Evolutionary conservation across 2,113 vertebrate genomes (phyloP), one percentile per base, ranked within the genome.

Genomic region (Poicephalus gulielmi): DNA sequence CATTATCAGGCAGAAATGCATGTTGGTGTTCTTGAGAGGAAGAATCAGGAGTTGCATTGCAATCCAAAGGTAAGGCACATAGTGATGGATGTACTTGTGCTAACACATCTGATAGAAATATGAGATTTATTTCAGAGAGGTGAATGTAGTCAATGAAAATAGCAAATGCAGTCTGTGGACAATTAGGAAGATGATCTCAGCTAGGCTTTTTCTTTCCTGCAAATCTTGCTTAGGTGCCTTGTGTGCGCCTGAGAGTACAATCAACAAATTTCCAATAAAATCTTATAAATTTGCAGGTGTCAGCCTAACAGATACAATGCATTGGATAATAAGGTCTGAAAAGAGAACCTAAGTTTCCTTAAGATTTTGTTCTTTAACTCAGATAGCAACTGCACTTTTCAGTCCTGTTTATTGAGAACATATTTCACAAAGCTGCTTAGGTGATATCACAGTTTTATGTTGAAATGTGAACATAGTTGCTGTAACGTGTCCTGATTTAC

Each of bases 401-500:
- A 84, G 55, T 78, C 24, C 64, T 62, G 16, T 91, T 94, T 92
- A 86, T 76, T 91, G 73, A 86, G 69, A 68, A 81, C 83, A 55
- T 95, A 86, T 95, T 95, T 97, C 89, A 96, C 64, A 86, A 75
- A 89, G 43, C 66, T 94, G 35, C 57, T 86, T 71, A 82, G 89
- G 81, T 91, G 71, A 43, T 92, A 92, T 28, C 91, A 86, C 30
- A 31, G 43, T 84, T 96, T 94, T 74, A 83, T 88, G 91, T 90
- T 80, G 91, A 92, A 93, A 80, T 62, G 78, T 57, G 90, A 74
- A 80, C 90, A 80, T 6, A 69, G 90, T 44, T 91, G 70, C 57
- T 49, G 59, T 85, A 88, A 35, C 43, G 63, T 63, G 63, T 41
- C n/a, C 63, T 95, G 96, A 97, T 96, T 96, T 97, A 97, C 84